Percentiles rank a stretch among this genome's conserved stretches.
These are phyloP conservation scores for Natator depressus DNA, from an alignment of 2,113 vertebrate genomes.

Conservation along the genomic window DNA sequence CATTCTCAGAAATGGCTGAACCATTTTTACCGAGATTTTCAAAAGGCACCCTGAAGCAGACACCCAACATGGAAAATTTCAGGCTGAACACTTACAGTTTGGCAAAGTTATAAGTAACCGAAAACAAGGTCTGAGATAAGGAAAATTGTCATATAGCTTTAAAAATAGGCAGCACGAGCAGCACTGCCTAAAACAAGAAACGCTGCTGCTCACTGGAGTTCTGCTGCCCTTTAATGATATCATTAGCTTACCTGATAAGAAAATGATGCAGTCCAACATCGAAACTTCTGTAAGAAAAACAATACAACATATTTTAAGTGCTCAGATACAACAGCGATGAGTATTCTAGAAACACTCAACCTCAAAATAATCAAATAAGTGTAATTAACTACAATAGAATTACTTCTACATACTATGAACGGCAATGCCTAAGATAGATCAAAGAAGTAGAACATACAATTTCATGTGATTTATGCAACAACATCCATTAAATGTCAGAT, in stretches of 20 bases:
- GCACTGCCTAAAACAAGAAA: not conserved
- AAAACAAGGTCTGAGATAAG: not conserved
- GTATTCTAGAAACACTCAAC: not conserved
- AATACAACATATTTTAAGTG: not conserved
- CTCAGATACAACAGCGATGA: not conserved
- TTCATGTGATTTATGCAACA: not conserved
- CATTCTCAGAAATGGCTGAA: not conserved
- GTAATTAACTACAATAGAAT: not conserved
- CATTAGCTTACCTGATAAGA: conserved; percentile 80
- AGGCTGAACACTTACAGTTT: not conserved
- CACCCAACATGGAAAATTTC: not conserved
- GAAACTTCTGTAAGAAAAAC: conserved; percentile 78
- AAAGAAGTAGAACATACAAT: not conserved
- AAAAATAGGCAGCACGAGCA: not conserved
- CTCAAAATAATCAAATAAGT: not conserved
- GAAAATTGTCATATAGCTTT: not conserved
- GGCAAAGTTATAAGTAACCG: not conserved
- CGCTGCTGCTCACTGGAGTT: not conserved
- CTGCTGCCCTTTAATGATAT: not conserved
- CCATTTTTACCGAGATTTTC: not conserved
- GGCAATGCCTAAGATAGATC: not conserved
- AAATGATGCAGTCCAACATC: conserved; percentile 84
- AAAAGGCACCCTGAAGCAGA: not conserved
- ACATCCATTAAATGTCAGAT: not conserved
- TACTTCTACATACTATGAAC: not conserved